These are phyloP conservation scores for Drosophila basisetae DNA, from an alignment of 2,888 invertebrate genomes.

Conservation along the genomic window DNA sequence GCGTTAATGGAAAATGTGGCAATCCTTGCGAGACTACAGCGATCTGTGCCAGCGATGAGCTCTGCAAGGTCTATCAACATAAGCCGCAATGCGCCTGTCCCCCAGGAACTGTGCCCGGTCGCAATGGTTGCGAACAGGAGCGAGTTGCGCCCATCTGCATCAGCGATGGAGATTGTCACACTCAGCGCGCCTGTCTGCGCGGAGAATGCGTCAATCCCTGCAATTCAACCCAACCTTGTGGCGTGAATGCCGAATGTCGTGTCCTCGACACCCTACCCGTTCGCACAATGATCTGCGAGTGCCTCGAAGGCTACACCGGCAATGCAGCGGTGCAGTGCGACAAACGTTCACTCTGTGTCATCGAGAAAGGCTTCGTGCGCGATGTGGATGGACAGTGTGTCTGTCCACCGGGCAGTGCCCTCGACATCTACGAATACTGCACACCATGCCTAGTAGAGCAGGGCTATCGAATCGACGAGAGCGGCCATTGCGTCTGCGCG, in stretches of 20 bases:
- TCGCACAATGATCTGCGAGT: conserved; percentile 95
- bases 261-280: conserved; percentile 93
- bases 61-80: conserved; percentile 92
- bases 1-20: conserved; percentile 92
- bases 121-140: conserved; percentile 87
- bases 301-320: conserved; percentile 93
- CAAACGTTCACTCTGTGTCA: conserved; percentile 89
- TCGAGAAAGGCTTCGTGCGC: conserved; percentile 89
- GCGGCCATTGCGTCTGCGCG: conserved; percentile 93
- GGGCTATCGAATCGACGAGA: conserved; percentile 91
- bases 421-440: conserved; percentile 92
- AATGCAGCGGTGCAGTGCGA: conserved; percentile 94
- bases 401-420: conserved; percentile 91
- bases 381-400: conserved; percentile 89
- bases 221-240: conserved; percentile 91
- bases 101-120: conserved; percentile 89
- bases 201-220: conserved; percentile 94
- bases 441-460: conserved; percentile 89
- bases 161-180: conserved; percentile 93
- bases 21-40: conserved; percentile 90
- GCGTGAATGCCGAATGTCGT: conserved; percentile 91
- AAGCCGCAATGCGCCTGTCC: conserved; percentile 93
- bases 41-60: conserved; percentile 90
- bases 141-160: conserved; percentile 88
- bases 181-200: conserved; percentile 92